Base-by-base conservation (phyloP, 2,113 vertebrate genomes). In the Myanophis thanlyinensis region DNA sequence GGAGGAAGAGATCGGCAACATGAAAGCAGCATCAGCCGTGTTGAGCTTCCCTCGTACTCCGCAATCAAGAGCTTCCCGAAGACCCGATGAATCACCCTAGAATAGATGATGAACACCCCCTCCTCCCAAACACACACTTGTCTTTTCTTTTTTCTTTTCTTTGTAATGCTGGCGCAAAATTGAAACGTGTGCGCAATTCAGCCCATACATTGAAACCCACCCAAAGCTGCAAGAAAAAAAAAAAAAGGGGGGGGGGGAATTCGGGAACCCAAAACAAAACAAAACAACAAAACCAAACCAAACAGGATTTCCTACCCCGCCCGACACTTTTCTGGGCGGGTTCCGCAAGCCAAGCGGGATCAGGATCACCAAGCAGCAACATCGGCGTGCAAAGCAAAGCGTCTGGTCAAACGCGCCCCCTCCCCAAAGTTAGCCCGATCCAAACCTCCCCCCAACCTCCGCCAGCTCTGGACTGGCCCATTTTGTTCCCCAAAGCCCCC, bases 1-100 rank as follows among this genome's bases (percentile, higher is more conserved):
- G 89, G 92, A 89, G 87, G 92, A 89, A 54, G 56, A 56, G 90
- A 92, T 92, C 95, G 88, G 47, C 93, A 46, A 93, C 89, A 46
- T 62, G 47, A 93, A 62, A 89, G 46, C 52, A 56, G 8, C 44
- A 46, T 62, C 91, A 91, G 67, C 67, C 94, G 92, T 47, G 88
- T 88, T 91, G 40, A 53, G 62, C 35, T 53, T 23, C 30, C 95
- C 80, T 62, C 91, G 1, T 44, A 67, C 80, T 59, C 85, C 89
- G 89, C 51, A 89, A 89, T 93, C 49, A 6, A 90, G 90, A 91
- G 92, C 59, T 90, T 90, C 54, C 4, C 1, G 67, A 52, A 86
- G 47, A 86, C 59, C 62, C n/a, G 59, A 44, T 51, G 40, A 86
- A 90, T 86, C 40, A 46, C 44, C 46, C 30, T 46, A n/a, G n/a